phyloP scores from a whole-genome alignment of 2,797 vertebrate genomes.

The Danio aesculapii region DNA sequence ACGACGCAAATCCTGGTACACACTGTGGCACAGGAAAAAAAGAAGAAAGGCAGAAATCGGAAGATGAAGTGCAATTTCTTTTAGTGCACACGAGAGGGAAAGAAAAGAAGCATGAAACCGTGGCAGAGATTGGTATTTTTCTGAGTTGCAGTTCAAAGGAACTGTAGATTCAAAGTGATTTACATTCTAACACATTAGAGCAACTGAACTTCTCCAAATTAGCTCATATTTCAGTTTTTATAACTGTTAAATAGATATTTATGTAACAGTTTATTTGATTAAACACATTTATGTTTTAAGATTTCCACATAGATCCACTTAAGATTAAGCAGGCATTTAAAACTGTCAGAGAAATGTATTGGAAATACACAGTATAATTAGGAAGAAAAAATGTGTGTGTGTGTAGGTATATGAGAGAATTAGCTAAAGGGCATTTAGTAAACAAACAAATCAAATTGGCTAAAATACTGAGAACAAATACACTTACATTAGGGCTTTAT shows the following conservation, averaged over 20 bases:
- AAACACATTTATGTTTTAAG: neutral
- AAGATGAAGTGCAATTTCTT: constrained; percentile 21
- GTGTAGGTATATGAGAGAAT: neutral
- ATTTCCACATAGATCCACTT: neutral
- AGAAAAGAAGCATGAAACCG: neutral
- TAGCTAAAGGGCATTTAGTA: neutral
- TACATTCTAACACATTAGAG: neutral
- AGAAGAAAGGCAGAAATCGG: constrained; percentile 4
- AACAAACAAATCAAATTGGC: neutral
- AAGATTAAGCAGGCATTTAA: neutral
- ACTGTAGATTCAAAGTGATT: neutral
- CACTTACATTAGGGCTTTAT: neutral
- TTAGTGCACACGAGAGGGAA: constrained; percentile 5
- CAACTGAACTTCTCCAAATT: neutral
- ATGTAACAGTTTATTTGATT: too few relatives aligned
- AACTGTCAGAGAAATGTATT: neutral
- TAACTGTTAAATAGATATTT: too few relatives aligned
- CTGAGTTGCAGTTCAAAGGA: neutral
- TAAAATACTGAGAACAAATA: neutral
- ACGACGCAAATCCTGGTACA: constrained; percentile 34
- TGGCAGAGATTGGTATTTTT: neutral
- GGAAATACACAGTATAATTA: neutral
- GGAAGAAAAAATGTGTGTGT: neutral
- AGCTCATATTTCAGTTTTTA: neutral
- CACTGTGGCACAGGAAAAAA: constrained; percentile 30